Evolutionary conservation across 2,797 vertebrate genomes (phyloP), one percentile per base, ranked within the genome.

Genomic region (Cyclura pinguis): DNA sequence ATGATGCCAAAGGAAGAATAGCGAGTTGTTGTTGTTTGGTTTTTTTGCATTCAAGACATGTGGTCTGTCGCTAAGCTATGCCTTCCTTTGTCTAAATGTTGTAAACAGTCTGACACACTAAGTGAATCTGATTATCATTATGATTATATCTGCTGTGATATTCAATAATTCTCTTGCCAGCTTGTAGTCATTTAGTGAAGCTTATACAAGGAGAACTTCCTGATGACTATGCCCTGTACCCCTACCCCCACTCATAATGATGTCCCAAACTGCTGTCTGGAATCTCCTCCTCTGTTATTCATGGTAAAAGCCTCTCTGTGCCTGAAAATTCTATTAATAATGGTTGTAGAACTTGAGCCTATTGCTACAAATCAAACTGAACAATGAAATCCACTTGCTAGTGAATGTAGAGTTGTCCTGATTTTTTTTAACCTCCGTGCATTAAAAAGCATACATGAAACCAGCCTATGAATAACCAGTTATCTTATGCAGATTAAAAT

Each of bases 351-450:
- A 27, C 20, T 32, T 0, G 74, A 62, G 14, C 32, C 89, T 87
- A 72, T 81, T 22, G 18, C 47, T 0, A 3, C 42, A 78, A 89
- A 93, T 86, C 88, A 95, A 94, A 90, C 55, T 72, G 88, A 87
- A 91, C 87, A 93, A 83, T 69, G 83, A 69, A 47, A 92, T n/a
- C 50, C 84, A 22, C 90, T 92, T 93, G 89, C 92, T 93, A 29
- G 1, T 91, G 92, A 94, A 84, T 83, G 27, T 80, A 92, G 93
- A 72, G 84, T 87, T 67, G 42, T 27, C 27, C 47, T 52, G 72
- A 85, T 88, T 81, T 42, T 38, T 77, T 32, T 87, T 86, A 22
- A 90, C 80, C 89, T 57, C 86, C 89, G 84, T 64, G 86, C 94
- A 82, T 89, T 91, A 88, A 80, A 13, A 24, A 74, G 29, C 38